phyloP scores from a whole-genome alignment of 53 echinoderm and acorn worm species.

The Mesocentrotus franciscanus region DNA sequence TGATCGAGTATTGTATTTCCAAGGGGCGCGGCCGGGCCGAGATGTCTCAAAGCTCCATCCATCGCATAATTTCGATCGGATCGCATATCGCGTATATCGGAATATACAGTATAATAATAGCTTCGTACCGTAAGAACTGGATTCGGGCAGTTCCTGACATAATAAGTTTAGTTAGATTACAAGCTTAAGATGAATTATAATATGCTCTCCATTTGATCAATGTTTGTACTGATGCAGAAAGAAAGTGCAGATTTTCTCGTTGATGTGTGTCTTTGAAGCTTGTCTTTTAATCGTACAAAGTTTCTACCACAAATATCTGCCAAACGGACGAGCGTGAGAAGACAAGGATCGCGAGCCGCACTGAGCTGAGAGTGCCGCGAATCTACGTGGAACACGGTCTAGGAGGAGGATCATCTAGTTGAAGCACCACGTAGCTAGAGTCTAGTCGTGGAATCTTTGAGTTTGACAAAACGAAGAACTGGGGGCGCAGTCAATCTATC shows the following conservation, averaged over 20 bases:
- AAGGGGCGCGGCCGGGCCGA: too few species aligned
- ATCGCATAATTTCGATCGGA: not conserved
- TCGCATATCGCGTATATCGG: too few species aligned
- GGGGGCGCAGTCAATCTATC: not conserved
- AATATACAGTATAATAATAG: too few species aligned
- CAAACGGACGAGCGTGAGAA: too few species aligned
- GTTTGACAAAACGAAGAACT: not conserved
- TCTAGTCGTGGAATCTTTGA: not conserved
- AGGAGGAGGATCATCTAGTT: not conserved
- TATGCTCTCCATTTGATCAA: not conserved
- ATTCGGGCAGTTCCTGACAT: not conserved
- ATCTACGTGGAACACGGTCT: not conserved
- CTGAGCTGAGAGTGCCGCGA: not conserved
- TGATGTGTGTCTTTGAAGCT: not conserved
- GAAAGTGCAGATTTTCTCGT: not conserved
- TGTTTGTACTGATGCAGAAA: not conserved
- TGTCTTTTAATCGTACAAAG: not conserved
- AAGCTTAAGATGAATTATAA: not conserved
- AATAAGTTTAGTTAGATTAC: not conserved
- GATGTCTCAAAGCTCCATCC: not conserved
- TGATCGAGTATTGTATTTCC: not conserved
- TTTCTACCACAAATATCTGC: not conserved
- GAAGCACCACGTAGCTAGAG: too few species aligned
- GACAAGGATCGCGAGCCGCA: not conserved
- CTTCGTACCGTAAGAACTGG: not conserved